Percentiles rank a stretch among this genome's conserved stretches.
Evolutionary conservation across 2,888 invertebrate genomes (phyloP).

Genomic region (Icerya purchasi): DNA sequence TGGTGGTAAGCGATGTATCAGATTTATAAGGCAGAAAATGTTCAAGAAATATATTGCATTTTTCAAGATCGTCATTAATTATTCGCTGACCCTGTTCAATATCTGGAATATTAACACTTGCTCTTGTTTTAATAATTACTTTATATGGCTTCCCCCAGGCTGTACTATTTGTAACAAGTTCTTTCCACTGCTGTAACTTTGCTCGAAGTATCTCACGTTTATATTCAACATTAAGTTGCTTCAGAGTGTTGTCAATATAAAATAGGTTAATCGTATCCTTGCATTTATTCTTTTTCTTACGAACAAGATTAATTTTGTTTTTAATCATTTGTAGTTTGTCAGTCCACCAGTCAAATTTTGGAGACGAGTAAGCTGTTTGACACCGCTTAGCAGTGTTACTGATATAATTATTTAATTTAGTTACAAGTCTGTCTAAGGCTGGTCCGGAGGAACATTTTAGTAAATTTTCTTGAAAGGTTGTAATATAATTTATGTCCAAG

Average conservation of each 20-base stretch:
- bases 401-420: background rate
- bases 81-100: background rate
- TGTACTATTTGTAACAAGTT: background rate
- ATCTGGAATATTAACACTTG: background rate
- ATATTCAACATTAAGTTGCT: background rate
- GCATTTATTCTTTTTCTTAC: background rate
- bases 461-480: background rate
- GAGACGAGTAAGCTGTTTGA: background rate
- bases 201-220: background rate
- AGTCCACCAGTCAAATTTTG: background rate
- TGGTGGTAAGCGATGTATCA: no score
- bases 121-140: background rate
- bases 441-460: no score
- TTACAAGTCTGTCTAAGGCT: background rate
- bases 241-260: background rate
- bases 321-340: background rate
- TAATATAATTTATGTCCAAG: background rate
- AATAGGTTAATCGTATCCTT: background rate
- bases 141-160: background rate
- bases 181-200: background rate
- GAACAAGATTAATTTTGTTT: background rate
- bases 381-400: background rate
- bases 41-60: background rate
- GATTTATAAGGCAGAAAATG: background rate
- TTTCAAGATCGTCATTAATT: background rate